Evolutionary conservation across 2,888 invertebrate genomes (phyloP), one percentile per base, ranked within the genome.

Genomic region (Pardosa pseudoannulata): DNA sequence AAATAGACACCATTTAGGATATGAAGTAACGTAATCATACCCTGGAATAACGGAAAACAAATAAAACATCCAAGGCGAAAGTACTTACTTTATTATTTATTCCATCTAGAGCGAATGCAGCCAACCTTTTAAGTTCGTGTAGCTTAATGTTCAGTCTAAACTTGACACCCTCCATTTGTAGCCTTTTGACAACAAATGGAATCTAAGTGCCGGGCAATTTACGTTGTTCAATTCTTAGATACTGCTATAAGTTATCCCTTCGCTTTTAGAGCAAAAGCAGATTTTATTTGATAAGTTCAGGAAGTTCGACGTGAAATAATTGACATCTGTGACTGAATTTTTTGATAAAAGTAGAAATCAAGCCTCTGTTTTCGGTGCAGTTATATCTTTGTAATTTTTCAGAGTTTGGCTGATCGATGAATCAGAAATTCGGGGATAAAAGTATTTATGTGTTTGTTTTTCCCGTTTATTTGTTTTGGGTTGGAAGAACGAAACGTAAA

Each of bases 121-220:
- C 41, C 16, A 46, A 46, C 41, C 41, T 46, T 46, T 46, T 46
- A 46, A 46, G 41, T n/a, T 46, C 41, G 23, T 23, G 23, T 23
- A 56, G 23, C 23, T 56, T 19, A 56, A 56, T 56, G 56, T 19
- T 19, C 56, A 19, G 23, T 56, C 56, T 56, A 56, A 56, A 56
- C 16, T 56, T 56, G 56, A 56, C 56, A 56, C 56, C 23, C 23
- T 56, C 56, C 56, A 56, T 56, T 56, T 56, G 56, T 56, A 56
- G 5, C 2, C 56, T 56, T 56, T 56, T 56, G 56, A 56, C 56
- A 56, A 56, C 56, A 56, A 56, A 56, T 56, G 56, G 56, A 56
- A 56, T 56, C 56, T 56, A 56, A 56, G 56, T 56, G 56, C 56
- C 1, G 23, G 23, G 19, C 23, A 19, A 56, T 56, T 56, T 56